These are phyloP conservation scores for Alouatta palliata DNA, from an alignment of 2,113 vertebrate genomes.

Conservation along the genomic window DNA sequence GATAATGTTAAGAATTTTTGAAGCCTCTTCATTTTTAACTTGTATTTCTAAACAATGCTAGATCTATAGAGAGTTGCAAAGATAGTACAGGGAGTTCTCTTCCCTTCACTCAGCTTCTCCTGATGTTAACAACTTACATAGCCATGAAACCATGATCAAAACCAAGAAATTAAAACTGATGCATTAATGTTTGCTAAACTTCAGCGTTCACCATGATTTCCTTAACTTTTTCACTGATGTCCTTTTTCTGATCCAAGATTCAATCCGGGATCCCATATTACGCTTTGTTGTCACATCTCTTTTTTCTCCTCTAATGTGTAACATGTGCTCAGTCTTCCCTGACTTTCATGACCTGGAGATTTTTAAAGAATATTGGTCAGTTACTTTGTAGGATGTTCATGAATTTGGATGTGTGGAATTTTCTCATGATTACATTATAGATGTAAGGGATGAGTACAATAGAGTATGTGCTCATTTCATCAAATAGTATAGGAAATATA, in stretches of 20 bases:
- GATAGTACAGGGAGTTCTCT: neutral
- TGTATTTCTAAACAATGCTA: neutral
- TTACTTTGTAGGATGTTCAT: neutral
- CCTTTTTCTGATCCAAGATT: neutral
- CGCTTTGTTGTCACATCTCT: neutral
- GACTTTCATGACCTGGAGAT: neutral
- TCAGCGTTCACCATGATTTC: neutral
- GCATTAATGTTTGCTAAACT: neutral
- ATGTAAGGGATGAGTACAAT: neutral
- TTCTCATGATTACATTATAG: neutral
- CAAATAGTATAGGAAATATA: neutral
- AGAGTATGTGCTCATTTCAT: neutral
- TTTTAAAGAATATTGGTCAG: neutral
- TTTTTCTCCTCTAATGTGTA: neutral
- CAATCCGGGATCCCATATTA: neutral
- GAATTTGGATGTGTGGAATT: neutral
- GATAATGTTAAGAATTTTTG: neutral
- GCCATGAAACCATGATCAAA: neutral
- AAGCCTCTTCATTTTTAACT: neutral
- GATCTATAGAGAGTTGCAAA: neutral
- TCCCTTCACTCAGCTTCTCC: neutral
- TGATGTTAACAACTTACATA: neutral
- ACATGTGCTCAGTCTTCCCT: neutral
- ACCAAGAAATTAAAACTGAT: neutral
- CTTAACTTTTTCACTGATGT: neutral